Base-by-base conservation (phyloP, 2,888 invertebrate genomes). In the Drosophila suboccidentalis region DNA sequence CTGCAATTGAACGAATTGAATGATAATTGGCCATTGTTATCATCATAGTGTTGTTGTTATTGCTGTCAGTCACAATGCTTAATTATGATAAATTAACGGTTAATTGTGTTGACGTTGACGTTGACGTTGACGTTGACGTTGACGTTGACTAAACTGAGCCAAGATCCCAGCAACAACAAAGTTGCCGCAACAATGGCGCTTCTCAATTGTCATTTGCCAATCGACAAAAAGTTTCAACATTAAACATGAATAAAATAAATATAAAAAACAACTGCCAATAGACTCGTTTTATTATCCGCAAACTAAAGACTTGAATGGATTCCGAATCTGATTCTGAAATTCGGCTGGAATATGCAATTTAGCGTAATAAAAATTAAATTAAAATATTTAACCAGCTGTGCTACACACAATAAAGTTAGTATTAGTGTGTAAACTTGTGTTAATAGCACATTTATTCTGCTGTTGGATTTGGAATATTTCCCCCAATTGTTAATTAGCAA, bases 71-170 rank as follows among this genome's bases (percentile, higher is more conserved):
- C 72, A 87, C 90, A 90, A 89, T 90, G 89, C 66, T 90, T 87
- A 87, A 87, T 87, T 87, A 90, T 87, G 90, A 89, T 87, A 90
- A 87, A 87, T 87, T 87, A 87, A 75, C 75, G 58, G 89, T 80
- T 89, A 90, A 87, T 87, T 87, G 87, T 87, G 80, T 90, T 87
- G 90, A 87, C 84, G 80, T 90, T 87, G 90, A 87, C 84, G 82
- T 90, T 87, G 72, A 81, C 87, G n/a, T n/a, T n/a, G n/a, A n/a
- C n/a, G 80, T 90, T 87, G 90, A 87, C 84, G 80, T 90, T 87
- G 90, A 87, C 84, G 82, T 90, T 87, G 72, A 81, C 87, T 87
- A 71, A 84, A 78, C 79, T 69, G 85, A 81, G 65, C 71, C 55
- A 66, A 71, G 71, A 36, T 22, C 51, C 39, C 17, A 36, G n/a